Evolutionary conservation across 2,888 invertebrate species (phyloP), one percentile per base, ranked within the genome.

Genomic region (Aphelenchoides bicaudatus): DNA sequence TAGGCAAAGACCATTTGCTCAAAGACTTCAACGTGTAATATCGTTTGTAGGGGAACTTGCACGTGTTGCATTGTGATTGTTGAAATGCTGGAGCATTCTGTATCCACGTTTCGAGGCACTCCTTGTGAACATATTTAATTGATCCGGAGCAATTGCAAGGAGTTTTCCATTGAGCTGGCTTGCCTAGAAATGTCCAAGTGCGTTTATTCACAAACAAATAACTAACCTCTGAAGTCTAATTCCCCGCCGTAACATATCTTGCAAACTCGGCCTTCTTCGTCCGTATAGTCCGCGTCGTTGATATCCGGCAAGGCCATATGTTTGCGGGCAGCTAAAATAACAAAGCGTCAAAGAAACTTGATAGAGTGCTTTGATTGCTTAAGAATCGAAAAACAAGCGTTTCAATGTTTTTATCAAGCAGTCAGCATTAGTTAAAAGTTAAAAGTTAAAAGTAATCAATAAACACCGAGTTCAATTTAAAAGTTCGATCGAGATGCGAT

Each of bases 31-130:
- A 31, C 6, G 13, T 28, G 39, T 43, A 57, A 28, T 43, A 37
- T 16, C 39, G 38, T 19, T 39, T 37, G 43, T 57, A 57, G 13
- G 39, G 38, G 30, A 57, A 57, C 57, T 31, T 57, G 57, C 57
- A 57, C 23, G 57, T 56, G 30, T 57, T 56, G 23, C 57, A 57
- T 27, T 37, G 39, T 8, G 4, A 23, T 25, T 57, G 57, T 31
- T 57, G 57, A n/a, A 30, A 21, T 13, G 39, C 29, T 5, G 57
- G 57, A 16, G 57, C 57, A 16, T 31, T 34, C 8, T 21, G 25
- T 2, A 57, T n/a, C 57, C 57, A 57, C 13, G 34, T 38, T 10
- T 21, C 29, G 29, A 57, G 37, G 19, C 57, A 57, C 10, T 13
- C 29, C 13, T 38, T 37, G 27, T 57, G 57, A 3, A 57, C 57